Percentiles rank a stretch among this genome's conserved stretches.
These are phyloP conservation scores for Diceros bicornis DNA, from an alignment of 2,797 vertebrate species.

Conservation along the genomic window DNA sequence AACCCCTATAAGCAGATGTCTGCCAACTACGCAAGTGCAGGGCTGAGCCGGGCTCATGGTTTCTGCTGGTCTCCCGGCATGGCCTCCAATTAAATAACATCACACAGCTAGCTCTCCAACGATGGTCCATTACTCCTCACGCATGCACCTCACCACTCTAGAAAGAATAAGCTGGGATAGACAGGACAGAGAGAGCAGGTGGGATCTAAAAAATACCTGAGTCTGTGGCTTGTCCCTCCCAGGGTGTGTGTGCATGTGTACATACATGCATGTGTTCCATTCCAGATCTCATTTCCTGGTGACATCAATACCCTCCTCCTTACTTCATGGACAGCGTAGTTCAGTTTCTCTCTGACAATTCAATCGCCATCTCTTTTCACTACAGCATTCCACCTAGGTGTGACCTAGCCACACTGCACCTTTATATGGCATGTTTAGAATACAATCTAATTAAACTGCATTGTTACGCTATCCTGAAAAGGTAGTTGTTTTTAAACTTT, in stretches of 20 bases:
- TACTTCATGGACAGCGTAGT: neutral
- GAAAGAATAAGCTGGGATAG: too few species aligned
- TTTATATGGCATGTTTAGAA: neutral
- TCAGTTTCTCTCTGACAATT: neutral
- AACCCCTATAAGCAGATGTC: neutral
- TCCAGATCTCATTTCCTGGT: neutral
- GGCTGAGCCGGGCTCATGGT: neutral
- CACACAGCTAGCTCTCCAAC: neutral
- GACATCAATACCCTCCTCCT: too few species aligned
- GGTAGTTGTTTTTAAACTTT: neutral
- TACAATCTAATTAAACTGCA: neutral
- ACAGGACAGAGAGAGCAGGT: neutral
- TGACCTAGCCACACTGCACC: neutral
- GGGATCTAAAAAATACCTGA: neutral
- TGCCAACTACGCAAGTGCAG: fast-evolving
- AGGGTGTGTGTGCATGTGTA: too few species aligned
- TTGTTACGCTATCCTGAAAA: neutral
- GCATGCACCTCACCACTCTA: neutral
- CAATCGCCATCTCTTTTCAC: neutral
- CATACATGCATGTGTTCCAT: fast-evolving
- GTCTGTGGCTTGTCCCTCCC: fast-evolving
- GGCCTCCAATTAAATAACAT: neutral
- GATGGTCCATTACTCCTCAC: too few species aligned
- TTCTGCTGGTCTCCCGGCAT: neutral
- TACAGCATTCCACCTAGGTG: too few species aligned